Percentiles rank a stretch among this genome's conserved stretches.
Conservation (phyloP, 2,113 vertebrate genomes). For the Otus sunia region DNA sequence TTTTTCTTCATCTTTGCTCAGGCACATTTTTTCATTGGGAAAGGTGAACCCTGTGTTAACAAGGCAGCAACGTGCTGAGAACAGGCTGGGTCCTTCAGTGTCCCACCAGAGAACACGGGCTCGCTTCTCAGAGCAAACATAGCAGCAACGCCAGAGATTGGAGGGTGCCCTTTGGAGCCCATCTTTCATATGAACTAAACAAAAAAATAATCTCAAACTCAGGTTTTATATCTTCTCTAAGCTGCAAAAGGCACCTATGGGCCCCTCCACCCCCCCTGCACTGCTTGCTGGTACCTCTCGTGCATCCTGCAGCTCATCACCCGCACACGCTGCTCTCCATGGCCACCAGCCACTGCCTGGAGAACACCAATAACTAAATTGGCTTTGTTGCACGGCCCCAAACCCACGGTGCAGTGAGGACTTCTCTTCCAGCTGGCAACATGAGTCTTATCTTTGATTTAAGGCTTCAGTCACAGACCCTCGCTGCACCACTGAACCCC, state of each 20-base stretch:
- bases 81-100: neutral
- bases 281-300: neutral
- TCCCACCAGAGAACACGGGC: rapidly evolving
- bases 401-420: neutral
- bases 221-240: neutral
- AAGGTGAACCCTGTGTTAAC: neutral
- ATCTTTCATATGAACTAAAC: neutral
- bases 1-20: neutral
- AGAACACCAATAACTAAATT: neutral
- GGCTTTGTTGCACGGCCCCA: neutral
- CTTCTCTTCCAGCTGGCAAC: neutral
- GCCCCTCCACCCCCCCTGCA: neutral
- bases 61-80: neutral
- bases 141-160: neutral
- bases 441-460: neutral
- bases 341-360: neutral
- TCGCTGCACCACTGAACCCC: neutral
- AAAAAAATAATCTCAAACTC: neutral
- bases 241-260: neutral
- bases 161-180: neutral
- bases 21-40: neutral
- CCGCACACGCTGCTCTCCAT: rapidly evolving
- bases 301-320: neutral
- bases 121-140: neutral
- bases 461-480: neutral